Percentiles rank a stretch among this genome's conserved stretches.
phyloP scores from a whole-genome alignment of 2,888 invertebrate genomes.

The Leptinotarsa haldemani region DNA sequence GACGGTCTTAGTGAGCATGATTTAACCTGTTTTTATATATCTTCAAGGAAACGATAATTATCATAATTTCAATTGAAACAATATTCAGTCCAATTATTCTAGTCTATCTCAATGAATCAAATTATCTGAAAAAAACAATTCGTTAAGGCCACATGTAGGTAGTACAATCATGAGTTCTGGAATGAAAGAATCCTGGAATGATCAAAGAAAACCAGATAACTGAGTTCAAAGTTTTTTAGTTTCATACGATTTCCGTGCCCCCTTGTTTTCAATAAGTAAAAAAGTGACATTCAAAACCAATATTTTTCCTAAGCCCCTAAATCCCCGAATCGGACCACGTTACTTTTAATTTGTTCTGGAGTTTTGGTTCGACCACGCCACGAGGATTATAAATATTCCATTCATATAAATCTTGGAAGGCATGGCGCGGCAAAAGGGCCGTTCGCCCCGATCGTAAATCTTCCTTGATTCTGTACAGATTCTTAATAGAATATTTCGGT shows the following conservation, averaged over 20 bases:
- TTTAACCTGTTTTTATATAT: no score
- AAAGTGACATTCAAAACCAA: slow-evolving; percentile 14
- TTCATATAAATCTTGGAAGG: slow-evolving; percentile 60
- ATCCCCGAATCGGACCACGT: slow-evolving; percentile 50
- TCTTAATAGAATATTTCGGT: slow-evolving; percentile 48
- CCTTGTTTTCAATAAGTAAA: slow-evolving; percentile 11
- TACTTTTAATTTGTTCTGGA: slow-evolving; percentile 61
- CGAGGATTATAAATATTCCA: slow-evolving; percentile 62
- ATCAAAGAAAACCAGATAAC: background rate
- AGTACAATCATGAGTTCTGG: no score
- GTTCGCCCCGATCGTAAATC: slow-evolving; percentile 45
- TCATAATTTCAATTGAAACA: no score
- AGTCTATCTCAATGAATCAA: no score
- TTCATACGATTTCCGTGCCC: background rate
- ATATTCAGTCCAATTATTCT: no score
- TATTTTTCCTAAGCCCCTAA: slow-evolving; percentile 36
- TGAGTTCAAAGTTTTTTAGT: background rate
- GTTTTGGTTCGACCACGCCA: slow-evolving; percentile 51
- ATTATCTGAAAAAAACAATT: no score
- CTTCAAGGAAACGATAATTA: no score
- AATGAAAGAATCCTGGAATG: no score
- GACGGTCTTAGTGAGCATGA: no score
- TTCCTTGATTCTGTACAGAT: slow-evolving; percentile 44
- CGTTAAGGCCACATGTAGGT: no score
- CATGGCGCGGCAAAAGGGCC: slow-evolving; percentile 47